Conservation (phyloP, 2,888 invertebrate genomes). For the Volucella inanis region DNA sequence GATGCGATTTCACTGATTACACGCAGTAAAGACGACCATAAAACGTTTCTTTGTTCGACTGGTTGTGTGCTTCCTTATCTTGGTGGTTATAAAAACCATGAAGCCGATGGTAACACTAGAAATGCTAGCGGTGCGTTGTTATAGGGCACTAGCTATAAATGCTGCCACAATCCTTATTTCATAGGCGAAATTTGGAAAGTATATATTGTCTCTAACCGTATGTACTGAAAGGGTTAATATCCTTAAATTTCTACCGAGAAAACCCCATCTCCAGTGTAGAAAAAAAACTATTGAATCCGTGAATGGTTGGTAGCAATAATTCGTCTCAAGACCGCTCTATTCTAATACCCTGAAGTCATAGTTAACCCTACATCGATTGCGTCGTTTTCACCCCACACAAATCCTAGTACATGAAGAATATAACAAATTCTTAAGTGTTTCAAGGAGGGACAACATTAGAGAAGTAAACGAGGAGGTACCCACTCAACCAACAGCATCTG, state of each 20-base stretch:
- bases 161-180: conserved; percentile 46
- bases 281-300: conserved; percentile 15
- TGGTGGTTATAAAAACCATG: conserved; percentile 44
- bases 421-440: conserved; percentile 54
- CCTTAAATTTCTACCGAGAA: conserved; percentile 35
- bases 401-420: conserved; percentile 29
- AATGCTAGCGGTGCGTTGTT: conserved; percentile 32
- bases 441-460: not conserved
- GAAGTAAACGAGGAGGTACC: not conserved
- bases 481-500: not conserved
- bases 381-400: not conserved
- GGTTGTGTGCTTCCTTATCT: conserved; percentile 58
- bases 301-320: conserved; percentile 15
- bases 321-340: conserved; percentile 30
- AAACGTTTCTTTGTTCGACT: conserved; percentile 63
- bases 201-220: not conserved
- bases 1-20: conserved; percentile 72
- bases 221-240: conserved; percentile 44
- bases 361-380: conserved; percentile 4
- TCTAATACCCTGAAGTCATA: conserved; percentile 9
- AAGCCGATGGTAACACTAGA: conserved; percentile 34
- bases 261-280: conserved; percentile 7
- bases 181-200: conserved; percentile 44
- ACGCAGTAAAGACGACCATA: conserved; percentile 72
- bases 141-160: conserved; percentile 65